phyloP scores from a whole-genome alignment of 2,888 invertebrate species.

The Epinotia demarniana region DNA sequence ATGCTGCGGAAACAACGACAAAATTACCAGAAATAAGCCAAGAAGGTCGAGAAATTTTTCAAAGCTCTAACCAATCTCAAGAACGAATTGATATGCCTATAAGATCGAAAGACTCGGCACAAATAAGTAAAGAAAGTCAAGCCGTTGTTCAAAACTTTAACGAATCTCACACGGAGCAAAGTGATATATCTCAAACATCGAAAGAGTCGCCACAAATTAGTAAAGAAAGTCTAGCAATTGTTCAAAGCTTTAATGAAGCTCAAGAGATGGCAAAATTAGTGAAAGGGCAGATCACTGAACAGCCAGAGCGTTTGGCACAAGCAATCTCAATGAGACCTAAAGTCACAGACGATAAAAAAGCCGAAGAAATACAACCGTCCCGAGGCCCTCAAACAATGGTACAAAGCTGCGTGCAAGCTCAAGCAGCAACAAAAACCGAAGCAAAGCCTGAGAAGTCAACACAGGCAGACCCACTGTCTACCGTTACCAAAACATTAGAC shows the following conservation, averaged over 20 bases:
- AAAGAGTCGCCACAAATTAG: neutral
- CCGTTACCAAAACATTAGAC: slow-evolving; percentile 3
- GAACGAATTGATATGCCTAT: too few species aligned
- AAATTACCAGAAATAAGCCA: neutral
- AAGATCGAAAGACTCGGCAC: too few species aligned
- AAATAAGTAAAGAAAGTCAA: too few species aligned
- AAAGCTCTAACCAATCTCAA: neutral
- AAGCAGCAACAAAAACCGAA: neutral
- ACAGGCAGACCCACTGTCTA: neutral
- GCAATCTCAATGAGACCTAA: neutral
- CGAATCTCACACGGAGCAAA: neutral
- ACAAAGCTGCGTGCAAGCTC: slow-evolving; percentile 20
- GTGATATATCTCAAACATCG: neutral
- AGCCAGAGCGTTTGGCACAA: neutral
- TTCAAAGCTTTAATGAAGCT: neutral
- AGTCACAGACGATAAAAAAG: neutral
- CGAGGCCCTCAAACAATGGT: neutral
- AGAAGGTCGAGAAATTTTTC: neutral
- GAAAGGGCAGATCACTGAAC: neutral
- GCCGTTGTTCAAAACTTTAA: neutral
- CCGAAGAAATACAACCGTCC: neutral
- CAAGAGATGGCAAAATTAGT: neutral
- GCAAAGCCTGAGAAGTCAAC: neutral
- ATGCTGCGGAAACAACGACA: neutral
- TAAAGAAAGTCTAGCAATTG: neutral